phyloP scores from a whole-genome alignment of 2,113 vertebrate species.

The Candoia aspera region DNA sequence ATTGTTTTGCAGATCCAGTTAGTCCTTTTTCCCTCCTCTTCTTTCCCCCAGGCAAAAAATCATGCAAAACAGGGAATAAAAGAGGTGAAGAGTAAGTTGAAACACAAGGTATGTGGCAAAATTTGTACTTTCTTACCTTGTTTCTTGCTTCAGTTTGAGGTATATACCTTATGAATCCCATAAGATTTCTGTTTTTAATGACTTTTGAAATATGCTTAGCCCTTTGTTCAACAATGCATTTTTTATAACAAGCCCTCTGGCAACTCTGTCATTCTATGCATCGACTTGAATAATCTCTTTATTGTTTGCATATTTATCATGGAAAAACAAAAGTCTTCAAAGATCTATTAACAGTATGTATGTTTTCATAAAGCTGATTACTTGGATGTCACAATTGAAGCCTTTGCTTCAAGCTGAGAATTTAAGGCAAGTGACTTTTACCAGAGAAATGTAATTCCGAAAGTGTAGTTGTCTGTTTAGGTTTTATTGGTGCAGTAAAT shows the following conservation, averaged over 20 bases:
- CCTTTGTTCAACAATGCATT: constrained; percentile 86
- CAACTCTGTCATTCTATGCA: constrained; percentile 82
- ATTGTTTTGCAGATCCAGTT: constrained; percentile 30
- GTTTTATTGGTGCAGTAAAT: constrained; percentile 25
- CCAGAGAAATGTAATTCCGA: constrained; percentile 41
- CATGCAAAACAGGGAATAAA: constrained; percentile 92
- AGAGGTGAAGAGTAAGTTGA: constrained; percentile 91
- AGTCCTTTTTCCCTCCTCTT: constrained; percentile 26
- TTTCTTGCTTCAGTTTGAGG: constrained; percentile 61
- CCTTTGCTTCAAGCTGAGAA: constrained; percentile 76
- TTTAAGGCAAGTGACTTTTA: constrained; percentile 52
- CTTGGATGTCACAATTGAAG: constrained; percentile 83
- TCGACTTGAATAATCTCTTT: constrained; percentile 77
- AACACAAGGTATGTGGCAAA: constrained; percentile 82
- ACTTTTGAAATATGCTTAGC: constrained; percentile 85
- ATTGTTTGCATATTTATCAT: constrained; percentile 89
- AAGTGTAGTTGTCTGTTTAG: constrained; percentile 51
- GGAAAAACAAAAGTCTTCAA: constrained; percentile 84
- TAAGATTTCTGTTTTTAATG: constrained; percentile 80
- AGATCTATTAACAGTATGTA: constrained; percentile 85
- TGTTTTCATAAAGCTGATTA: constrained; percentile 89
- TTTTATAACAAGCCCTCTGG: constrained; percentile 87
- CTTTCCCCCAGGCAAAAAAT: constrained; percentile 85
- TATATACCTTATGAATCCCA: constrained; percentile 65
- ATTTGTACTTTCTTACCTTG: constrained; percentile 43